Evolutionary conservation across 2,888 invertebrate genomes (phyloP), one percentile per base, ranked within the genome.

Genomic region (Callyntrura sp.): DNA sequence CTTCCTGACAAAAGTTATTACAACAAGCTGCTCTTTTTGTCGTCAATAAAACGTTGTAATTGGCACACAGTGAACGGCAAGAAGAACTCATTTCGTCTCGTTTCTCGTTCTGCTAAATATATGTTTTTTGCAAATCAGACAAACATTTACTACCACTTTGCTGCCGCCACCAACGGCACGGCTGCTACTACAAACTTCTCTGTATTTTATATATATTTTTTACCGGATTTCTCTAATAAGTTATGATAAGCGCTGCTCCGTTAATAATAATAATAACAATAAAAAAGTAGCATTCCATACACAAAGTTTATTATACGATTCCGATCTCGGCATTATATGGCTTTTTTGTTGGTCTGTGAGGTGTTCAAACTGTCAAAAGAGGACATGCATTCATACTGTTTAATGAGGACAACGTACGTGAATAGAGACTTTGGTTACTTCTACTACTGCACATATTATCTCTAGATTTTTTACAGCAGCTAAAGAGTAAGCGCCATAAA

Each of bases 331-430:
- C 82, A 76, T 60, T 23, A 45, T 23, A 55, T 9, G n/a, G 23
- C 25, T 62, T 88, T 76, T 88, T 84, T 65, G 65, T 90, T 43
- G 45, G 8, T 85, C 43, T 5, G 35, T 60, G 65, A 90, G 85
- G 85, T 85, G 81, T 85, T 90, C 85, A 45, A 90, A 90, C 79
- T 90, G 90, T 90, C 90, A 90, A 81, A 90, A 25, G 62, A 85
- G 85, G 70, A 88, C 83, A 84, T 60, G 68, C 25, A 48, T 73
- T 20, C 79, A 45, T 78, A 85, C 84, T 89, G 79, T 81, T 85
- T 82, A 82, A 90, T 82, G 85, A 81, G 81, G 76, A 62, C 85
- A 85, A 35, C 70, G 20, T 60, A 88, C 51, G 28, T 51, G 35
- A 51, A 17, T 25, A 51, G 9, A n/a, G 14, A n/a, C n/a, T 73